Base-by-base conservation (phyloP, 1,140 invertebrate genomes). In the Belonocnema kinseyi region DNA sequence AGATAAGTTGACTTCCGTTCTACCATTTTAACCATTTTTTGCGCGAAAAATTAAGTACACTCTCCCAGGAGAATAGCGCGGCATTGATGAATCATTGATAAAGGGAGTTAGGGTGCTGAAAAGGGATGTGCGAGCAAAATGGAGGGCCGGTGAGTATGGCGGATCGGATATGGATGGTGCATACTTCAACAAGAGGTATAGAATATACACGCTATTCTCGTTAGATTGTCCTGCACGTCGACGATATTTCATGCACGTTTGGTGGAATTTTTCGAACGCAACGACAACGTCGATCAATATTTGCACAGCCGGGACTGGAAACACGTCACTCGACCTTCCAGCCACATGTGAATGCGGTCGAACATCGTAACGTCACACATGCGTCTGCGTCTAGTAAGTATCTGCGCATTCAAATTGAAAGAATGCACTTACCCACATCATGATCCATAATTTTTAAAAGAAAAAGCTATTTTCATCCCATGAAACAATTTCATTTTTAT, bases 211-310 rank as follows among this genome's bases (percentile, higher is more conserved):
- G 46, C 16, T 72, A 16, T 72, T 50, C 46, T 26, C 70, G 70
- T 19, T 72, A 8, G 13, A 51, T 52, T 10, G 70, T 21, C 70
- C 17, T 19, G 76, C 73, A 76, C 79, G 79, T 80, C 77, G 80
- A 80, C 78, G 80, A 81, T 79, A 82, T 80, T 83, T 83, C 78
- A 79, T 77, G 26, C 26, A 75, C 78, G 82, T 84, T 82, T 84
- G 82, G 82, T 84, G 82, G 82, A 84, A 84, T 84, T 84, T 84
- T 84, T 84, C 80, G 77, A 82, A 78, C 80, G 77, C 82, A 77
- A 83, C 82, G 82, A 83, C 82, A 83, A 77, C 26, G 78, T 84
- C 80, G 80, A 84, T 84, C 82, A 84, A 84, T 84, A 84, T 84
- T 84, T 84, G 82, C 82, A 78, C 82, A 84, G 82, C 82, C 80